Evolutionary conservation across 2,888 invertebrate species (phyloP), one percentile per base, ranked within the genome.

Genomic region (Netelia virgata): DNA sequence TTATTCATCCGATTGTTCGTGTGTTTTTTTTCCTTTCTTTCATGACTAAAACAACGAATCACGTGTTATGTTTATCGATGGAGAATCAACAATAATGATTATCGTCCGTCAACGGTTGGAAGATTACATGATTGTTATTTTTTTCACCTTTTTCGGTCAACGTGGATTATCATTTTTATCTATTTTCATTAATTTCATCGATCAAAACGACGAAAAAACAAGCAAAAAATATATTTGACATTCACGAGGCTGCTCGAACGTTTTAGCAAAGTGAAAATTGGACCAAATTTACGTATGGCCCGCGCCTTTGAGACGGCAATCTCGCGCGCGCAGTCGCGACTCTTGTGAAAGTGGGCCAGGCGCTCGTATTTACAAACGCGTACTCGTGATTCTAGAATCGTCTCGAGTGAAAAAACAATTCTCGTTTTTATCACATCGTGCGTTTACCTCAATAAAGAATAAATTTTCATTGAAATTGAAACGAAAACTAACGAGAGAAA

Each of bases 321-420:
- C 78, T 50, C 63, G 64, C 69, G 59, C 43, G 59, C 78, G 47
- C 43, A 64, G 23, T 36, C 63, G 84, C 66, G 59, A 28, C 50
- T 43, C 43, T 53, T 41, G 81, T 50, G 70, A 84, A 76, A 64
- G 64, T 69, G 78, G 41, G 59, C n/a, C 75, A 78, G 84, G 81
- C 82, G 78, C 69, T 3, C n/a, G 20, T 55, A 64, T 43, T 63
- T 14, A 16, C 36, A 66, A 36, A 20, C 23, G 14, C 14, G 50
- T 18, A n/a, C 10, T 6, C 8, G 28, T 18, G n/a, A 8, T 10
- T 10, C 23, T 61, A 50, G 47, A 50, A 36, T 8, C 6, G 43
- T 16, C 36, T 0, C 36, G 36, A 36, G 36, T 50, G n/a, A n/a
- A 64, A 73, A 36, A 18, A 63, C 47, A 74, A 78, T 78, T 16